Evolutionary conservation across 2,888 invertebrate genomes (phyloP).

Genomic region (Hirtodrosophila trivittata): DNA sequence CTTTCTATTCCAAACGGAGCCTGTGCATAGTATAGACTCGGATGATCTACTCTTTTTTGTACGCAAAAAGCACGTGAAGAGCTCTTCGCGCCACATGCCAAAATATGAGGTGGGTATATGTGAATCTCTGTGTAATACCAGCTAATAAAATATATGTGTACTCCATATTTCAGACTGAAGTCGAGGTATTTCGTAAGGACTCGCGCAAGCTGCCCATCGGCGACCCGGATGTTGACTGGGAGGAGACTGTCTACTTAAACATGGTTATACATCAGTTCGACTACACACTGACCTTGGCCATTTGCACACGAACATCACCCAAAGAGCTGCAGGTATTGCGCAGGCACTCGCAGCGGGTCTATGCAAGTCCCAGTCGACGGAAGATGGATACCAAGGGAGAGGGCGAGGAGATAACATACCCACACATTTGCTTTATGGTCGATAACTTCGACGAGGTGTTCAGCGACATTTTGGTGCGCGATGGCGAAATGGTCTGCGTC

Average conservation of each 20-base stretch:
- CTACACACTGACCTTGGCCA: conserved; percentile 97
- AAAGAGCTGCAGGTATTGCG: conserved; percentile 98
- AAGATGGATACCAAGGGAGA: conserved; percentile 99
- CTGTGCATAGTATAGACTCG: conserved; percentile 90
- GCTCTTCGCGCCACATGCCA: conserved; percentile 93
- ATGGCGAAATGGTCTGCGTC: conserved; percentile 99
- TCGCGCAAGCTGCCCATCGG: conserved; percentile 98
- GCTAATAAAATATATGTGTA: background rate
- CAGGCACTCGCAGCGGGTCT: conserved; percentile 96
- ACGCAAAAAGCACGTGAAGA: conserved; percentile 94
- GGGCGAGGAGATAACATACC: conserved; percentile 99
- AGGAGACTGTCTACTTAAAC: conserved; percentile 99
- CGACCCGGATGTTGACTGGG: conserved; percentile 98
- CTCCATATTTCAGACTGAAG: conserved; percentile 88
- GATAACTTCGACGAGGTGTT: conserved; percentile 99
- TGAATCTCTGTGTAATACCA: background rate
- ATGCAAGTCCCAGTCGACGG: conserved; percentile 97
- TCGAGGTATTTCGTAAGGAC: conserved; percentile 98
- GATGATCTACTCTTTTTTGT: conserved; percentile 98
- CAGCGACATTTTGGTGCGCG: conserved; percentile 97
- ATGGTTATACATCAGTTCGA: conserved; percentile 99
- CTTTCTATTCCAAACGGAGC: conserved; percentile 95
- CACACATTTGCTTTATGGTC: conserved; percentile 99
- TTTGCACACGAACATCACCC: conserved; percentile 98
- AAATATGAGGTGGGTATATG: conserved; percentile 90